Base-by-base conservation (phyloP, 2,113 vertebrate species). In the Boleophthalmus pectinirostris region DNA sequence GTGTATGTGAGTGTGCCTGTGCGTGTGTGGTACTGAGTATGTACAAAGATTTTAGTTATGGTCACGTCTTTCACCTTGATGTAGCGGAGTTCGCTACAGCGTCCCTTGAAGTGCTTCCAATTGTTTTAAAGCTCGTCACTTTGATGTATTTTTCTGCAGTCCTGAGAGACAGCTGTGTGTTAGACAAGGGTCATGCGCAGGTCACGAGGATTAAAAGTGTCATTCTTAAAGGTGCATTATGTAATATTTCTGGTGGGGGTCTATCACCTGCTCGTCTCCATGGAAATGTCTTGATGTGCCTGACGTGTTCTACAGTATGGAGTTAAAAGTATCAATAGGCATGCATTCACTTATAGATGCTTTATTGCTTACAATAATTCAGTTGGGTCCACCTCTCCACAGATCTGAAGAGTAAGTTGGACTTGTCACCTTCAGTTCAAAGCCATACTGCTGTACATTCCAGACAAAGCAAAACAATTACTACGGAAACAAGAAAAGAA, bases 51-150 rank as follows among this genome's bases (percentile, higher is more conserved):
- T 77, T 66, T 46, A 35, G 46, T 64, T 73, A 77, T 71, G 73
- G 82, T 74, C 56, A 11, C 45, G 69, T 80, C 47, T 79, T 70
- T 82, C 75, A 80, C 70, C 68, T 73, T 84, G 70, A 72, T 23
- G 49, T 46, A 57, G 25, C 5, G 29, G 64, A 68, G 80, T 43
- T 13, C 54, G 67, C 60, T 47, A 58, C 20, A 9, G 13, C 23
- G 21, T 25, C 23, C 23, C 56, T 15, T 35, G 18, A 68, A 45
- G 45, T 3, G 23, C 9, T 18, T 24, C 67, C 46, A 69, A 71
- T 46, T 65, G 58, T 73, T 82, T 69, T 47, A 71, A 68, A 72
- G 60, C 61, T n/a, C 5, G 38, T 4, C 18, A 23, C 24, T 57
- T 64, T 75, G 38, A 57, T 72, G 3, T 60, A n/a, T 67, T 66